Evolutionary conservation across 2,888 invertebrate species (phyloP), one percentile per base, ranked within the genome.

Genomic region (Palloptera scutellata): DNA sequence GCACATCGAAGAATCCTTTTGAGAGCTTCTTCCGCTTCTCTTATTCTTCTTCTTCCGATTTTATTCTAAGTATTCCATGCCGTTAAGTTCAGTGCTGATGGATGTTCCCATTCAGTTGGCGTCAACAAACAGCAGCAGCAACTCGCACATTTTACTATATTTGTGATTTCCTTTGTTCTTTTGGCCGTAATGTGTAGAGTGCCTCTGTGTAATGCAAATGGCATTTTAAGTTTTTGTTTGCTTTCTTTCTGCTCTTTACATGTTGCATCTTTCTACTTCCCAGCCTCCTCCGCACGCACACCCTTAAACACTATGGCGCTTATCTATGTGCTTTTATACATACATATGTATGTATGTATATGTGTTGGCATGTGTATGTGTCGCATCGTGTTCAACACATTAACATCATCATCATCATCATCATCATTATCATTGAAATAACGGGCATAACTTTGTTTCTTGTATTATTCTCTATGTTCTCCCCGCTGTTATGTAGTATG

Each of bases 151-250:
- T 79, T 78, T 74, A n/a, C n/a, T n/a, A n/a, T n/a, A 79, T 77
- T 79, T 79, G 76, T 75, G 74, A 79, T 72, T 78, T 74, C 75
- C 77, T 80, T 77, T 81, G 77, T 79, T 77, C 79, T 76, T 78
- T 80, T 81, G 68, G 76, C 72, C 73, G 64, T 78, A 78, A 81
- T 79, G 75, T 77, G 53, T 58, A 78, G 75, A n/a, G n/a, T n/a
- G n/a, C n/a, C n/a, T n/a, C n/a, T n/a, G n/a, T 78, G 80, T 77
- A 75, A 78, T 81, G 81, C 77, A 80, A 81, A 81, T 81, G 80
- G 77, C 75, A 78, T 78, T 78, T 78, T 79, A 71, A 76, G 75
- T 80, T 76, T 52, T 75, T 78, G 75, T 74, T 68, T 68, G 72
- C 62, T 62, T n/a, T 70, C 43, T 51, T 59, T 48, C 15, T 13